Conservation (phyloP, 1,140 invertebrate species). For the Magallana gigas region DNA sequence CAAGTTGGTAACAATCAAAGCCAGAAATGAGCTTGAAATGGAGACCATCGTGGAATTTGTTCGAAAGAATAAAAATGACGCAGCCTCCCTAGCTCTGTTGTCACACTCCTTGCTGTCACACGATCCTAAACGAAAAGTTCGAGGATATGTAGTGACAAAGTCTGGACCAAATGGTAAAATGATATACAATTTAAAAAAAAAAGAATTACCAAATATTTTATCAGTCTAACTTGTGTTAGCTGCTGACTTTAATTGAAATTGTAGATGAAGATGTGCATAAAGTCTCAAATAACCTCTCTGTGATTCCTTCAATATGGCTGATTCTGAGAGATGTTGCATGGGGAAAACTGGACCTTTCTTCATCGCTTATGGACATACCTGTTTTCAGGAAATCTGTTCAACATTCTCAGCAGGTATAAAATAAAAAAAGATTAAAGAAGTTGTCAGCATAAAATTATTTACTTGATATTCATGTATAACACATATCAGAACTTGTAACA, state of each 20-base stretch:
- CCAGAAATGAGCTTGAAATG: constrained; percentile 47
- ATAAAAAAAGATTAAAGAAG: neutral
- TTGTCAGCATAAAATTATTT: too few species aligned
- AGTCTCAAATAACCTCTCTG: neutral
- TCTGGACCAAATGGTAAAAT: constrained; percentile 33
- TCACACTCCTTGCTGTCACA: constrained; percentile 45
- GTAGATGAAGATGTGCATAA: neutral
- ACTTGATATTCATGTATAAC: too few species aligned
- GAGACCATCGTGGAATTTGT: constrained; percentile 45
- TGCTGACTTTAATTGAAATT: neutral
- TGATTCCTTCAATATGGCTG: constrained; percentile 41
- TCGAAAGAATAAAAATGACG: constrained; percentile 36
- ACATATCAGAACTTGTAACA: too few species aligned
- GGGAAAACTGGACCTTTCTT: constrained; percentile 12
- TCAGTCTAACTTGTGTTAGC: too few species aligned
- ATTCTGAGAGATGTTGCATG: constrained; percentile 51
- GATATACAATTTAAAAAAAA: neutral
- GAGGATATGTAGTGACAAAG: constrained; percentile 47
- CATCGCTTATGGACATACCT: constrained; percentile 47
- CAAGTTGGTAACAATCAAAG: constrained; percentile 43
- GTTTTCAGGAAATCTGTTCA: constrained; percentile 47
- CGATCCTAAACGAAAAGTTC: constrained; percentile 48
- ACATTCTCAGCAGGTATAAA: constrained; percentile 45
- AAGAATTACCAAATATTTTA: neutral
- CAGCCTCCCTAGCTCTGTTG: constrained; percentile 40